Evolutionary conservation across 2,888 invertebrate species (phyloP).

Genomic region (Torymus tubicola): DNA sequence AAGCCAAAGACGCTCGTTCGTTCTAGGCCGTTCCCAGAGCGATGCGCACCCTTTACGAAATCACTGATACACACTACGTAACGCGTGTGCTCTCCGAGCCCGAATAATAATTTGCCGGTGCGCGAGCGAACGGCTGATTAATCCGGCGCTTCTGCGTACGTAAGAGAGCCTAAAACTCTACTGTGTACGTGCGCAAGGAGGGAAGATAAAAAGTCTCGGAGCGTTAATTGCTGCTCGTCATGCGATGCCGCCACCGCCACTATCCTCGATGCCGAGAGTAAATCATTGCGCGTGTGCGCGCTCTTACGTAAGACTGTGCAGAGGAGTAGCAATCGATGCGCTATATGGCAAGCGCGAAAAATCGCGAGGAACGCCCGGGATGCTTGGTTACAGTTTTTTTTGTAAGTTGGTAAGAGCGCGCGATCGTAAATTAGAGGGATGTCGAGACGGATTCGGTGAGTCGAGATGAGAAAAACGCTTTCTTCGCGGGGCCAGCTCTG

Average conservation of each 20-base stretch:
- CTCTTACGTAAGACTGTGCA: conserved; percentile 16
- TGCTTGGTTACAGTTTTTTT: too few species aligned
- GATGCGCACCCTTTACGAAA: conserved; percentile 18
- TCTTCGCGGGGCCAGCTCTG: too few species aligned
- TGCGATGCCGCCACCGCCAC: background rate
- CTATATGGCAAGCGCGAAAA: background rate
- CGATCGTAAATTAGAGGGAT: too few species aligned
- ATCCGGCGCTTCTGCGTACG: conserved; percentile 12
- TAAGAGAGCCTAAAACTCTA: too few species aligned
- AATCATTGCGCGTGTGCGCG: conserved; percentile 15
- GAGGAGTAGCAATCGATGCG: too few species aligned
- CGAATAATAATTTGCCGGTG: conserved; percentile 5
- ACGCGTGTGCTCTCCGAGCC: background rate
- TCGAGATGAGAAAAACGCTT: too few species aligned
- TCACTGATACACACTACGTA: conserved; percentile 25
- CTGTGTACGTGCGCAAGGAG: background rate
- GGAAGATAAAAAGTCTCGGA: background rate
- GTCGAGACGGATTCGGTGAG: too few species aligned
- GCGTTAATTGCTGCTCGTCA: conserved; percentile 44
- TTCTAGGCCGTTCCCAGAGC: conserved; percentile 28
- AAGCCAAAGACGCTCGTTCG: too few species aligned
- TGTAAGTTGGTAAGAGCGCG: too few species aligned
- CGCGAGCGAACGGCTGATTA: conserved; percentile 35
- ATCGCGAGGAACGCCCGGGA: background rate
- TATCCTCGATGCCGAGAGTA: background rate